Base-by-base conservation (phyloP, 2,888 invertebrate genomes). In the Lepidocyrtinus sp. region DNA sequence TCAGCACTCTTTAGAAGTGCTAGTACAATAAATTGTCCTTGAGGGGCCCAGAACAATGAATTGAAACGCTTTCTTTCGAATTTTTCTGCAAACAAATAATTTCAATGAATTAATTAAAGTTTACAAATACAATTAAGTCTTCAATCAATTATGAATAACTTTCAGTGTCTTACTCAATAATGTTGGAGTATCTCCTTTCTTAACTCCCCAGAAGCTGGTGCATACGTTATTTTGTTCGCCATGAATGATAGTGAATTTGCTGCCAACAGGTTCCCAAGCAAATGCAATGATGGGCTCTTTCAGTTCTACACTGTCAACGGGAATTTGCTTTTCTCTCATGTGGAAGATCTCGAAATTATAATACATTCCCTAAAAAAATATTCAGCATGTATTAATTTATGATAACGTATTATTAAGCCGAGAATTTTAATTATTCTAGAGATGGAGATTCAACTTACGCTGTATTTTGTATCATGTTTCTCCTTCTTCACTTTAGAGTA, bases 331-430 rank as follows among this genome's bases (percentile, higher is more conserved):
- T 88, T 99, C 98, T 72, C 97, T 92, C 94, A 99, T 97, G 88
- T 99, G 97, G 91, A 99, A 99, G 86, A 99, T 95, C 90, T 99
- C 99, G 90, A 99, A 97, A 89, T 98, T 99, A 90, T 96, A 98
- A 87, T 97, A 97, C 93, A 98, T 95, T 85, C 98, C 98, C 91
- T 90, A 87, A 46, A 87, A 86, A 70, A 79, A 80, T n/a, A n/a
- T n/a, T 72, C 21, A n/a, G 64, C n/a, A 25, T 61, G 55, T 45
- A 24, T 12, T 21, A 24, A 22, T 68, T 45, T 45, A 9, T 12
- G 15, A 9, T 9, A 12, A 12, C 15, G 9, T 45, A 45, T 12
- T 12, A 45, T 12, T 45, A 45, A 45, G 9, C 46, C 46, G 9
- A 15, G 15, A 12, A 9, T 12, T 45, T 45, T 45, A n/a, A n/a